A percentile compares a stretch with the other conserved stretches of the same genome.
These are phyloP conservation scores for Acronicta leporina DNA, from an alignment of 2,888 invertebrate genomes.

Conservation along the genomic window DNA sequence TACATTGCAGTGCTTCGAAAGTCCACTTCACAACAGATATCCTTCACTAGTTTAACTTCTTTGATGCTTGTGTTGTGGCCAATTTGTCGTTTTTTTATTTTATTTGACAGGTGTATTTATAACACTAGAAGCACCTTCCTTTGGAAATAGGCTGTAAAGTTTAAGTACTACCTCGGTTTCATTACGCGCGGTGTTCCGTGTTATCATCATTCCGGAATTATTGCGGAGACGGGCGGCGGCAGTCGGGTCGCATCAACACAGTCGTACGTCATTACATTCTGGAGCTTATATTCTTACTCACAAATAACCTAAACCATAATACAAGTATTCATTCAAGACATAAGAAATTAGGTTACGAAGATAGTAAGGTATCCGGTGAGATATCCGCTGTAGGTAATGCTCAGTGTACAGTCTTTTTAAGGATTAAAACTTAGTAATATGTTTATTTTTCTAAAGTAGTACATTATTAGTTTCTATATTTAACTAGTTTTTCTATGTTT, in stretches of 20 bases:
- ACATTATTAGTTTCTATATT: no score
- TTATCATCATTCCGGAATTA: slow-evolving; percentile 40
- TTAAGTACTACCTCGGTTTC: slow-evolving; percentile 39
- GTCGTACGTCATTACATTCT: slow-evolving; percentile 6
- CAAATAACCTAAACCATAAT: background rate
- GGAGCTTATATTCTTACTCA: slow-evolving; percentile 3
- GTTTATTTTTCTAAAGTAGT: no score
- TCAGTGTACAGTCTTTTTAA: no score
- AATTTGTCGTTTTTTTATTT: slow-evolving; percentile 34
- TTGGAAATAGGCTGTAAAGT: slow-evolving; percentile 53
- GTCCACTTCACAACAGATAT: no score
- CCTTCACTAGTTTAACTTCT: background rate
- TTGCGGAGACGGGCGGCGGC: slow-evolving; percentile 15
- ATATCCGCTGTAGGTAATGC: no score
- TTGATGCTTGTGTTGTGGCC: background rate
- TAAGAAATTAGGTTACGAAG: no score
- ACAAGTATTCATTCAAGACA: background rate
- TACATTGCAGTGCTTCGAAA: background rate
- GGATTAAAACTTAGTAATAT: slow-evolving; percentile 14
- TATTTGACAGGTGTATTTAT: slow-evolving; percentile 20
- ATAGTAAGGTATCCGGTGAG: no score
- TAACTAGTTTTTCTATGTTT: no score
- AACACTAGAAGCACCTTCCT: slow-evolving; percentile 19
- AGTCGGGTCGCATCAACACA: slow-evolving; percentile 4
- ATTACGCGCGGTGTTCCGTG: slow-evolving; percentile 40